Evolutionary conservation across 2,797 vertebrate species (phyloP).

Genomic region (Falco naumanni): DNA sequence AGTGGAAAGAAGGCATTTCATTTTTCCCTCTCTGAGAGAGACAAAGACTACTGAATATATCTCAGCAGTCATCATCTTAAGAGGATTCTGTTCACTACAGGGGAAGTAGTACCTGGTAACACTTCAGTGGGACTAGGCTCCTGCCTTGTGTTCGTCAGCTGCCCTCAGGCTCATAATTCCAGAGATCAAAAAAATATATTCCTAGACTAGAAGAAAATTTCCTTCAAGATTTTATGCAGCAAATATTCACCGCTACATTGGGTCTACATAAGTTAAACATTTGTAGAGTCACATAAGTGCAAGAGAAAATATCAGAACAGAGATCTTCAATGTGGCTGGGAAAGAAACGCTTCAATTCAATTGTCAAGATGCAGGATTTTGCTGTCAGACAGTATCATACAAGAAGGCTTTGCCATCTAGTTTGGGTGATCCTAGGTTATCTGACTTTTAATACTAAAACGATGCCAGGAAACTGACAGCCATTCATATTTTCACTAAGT

Average conservation of each 20-base stretch:
- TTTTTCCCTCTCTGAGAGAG: background rate
- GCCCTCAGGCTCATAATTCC: background rate
- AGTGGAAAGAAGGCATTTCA: conserved; percentile 17
- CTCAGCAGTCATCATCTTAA: background rate
- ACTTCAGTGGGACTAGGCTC: background rate
- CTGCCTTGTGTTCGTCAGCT: background rate
- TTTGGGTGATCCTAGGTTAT: background rate
- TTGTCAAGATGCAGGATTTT: background rate
- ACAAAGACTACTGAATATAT: background rate
- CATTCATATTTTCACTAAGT: background rate
- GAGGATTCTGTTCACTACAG: background rate
- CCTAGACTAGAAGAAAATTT: background rate
- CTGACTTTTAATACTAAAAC: background rate
- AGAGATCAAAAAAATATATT: background rate
- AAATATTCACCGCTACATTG: background rate
- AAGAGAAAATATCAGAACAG: conserved; percentile 3
- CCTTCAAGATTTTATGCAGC: background rate
- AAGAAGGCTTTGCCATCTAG: background rate
- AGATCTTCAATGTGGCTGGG: background rate
- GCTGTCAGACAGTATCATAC: background rate
- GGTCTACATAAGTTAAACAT: background rate
- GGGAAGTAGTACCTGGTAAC: background rate
- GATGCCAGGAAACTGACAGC: background rate
- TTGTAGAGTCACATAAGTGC: background rate
- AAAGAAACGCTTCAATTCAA: background rate